A percentile compares a stretch with the other conserved stretches of the same genome.
Evolutionary conservation across 2,113 vertebrate species (phyloP).

Genomic region (Perca fluviatilis): DNA sequence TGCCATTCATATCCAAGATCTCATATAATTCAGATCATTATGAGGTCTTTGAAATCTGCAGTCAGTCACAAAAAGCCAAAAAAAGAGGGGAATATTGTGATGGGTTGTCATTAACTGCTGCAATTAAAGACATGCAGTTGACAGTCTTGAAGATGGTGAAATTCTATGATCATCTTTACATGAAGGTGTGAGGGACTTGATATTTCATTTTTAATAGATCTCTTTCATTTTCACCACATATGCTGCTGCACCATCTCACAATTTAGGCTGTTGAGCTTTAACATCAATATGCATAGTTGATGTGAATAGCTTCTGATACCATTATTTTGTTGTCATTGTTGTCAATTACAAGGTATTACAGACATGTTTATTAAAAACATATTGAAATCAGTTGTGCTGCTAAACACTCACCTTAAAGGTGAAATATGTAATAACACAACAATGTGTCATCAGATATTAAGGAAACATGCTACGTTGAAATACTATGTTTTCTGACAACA

Average conservation of each 20-base stretch:
- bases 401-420: neutral
- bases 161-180: slow-evolving; percentile 31
- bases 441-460: no score
- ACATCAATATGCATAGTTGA: neutral
- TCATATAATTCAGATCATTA: slow-evolving; percentile 52
- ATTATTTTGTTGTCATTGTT: neutral
- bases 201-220: slow-evolving; percentile 4
- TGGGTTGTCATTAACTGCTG: slow-evolving; percentile 33
- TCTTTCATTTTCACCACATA: slow-evolving; percentile 1
- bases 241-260: neutral
- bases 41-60: slow-evolving; percentile 34
- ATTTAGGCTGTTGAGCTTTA: neutral
- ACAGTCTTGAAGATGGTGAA: slow-evolving; percentile 29
- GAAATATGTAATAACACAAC: no score
- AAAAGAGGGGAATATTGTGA: slow-evolving; percentile 35
- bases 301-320: no score
- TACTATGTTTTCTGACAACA: no score
- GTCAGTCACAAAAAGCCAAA: slow-evolving; percentile 40
- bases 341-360: neutral
- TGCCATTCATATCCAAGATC: slow-evolving; percentile 33
- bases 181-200: neutral
- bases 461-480: no score
- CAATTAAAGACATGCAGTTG: slow-evolving; percentile 19
- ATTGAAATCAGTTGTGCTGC: neutral
- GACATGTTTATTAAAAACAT: neutral